Base-by-base conservation (phyloP, 2,888 invertebrate species). In the Ashinkailepas kermadecensis region DNA sequence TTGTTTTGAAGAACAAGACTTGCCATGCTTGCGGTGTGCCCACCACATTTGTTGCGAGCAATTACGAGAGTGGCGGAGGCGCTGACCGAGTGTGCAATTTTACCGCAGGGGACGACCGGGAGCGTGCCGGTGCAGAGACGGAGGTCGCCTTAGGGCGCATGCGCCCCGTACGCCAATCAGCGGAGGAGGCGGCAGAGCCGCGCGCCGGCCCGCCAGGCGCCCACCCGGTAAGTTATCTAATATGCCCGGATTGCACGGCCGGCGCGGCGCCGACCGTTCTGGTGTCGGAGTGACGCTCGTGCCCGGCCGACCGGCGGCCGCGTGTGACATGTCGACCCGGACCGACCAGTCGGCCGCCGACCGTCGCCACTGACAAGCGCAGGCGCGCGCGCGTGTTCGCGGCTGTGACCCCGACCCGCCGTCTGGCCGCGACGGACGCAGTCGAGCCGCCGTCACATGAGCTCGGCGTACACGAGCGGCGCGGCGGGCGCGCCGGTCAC, bases 151-250 rank as follows among this genome's bases (percentile, higher is more conserved):
- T 21, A 74, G 74, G 74, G 74, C 74, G 74, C 74, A 74, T 74
- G 74, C 74, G 74, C 74, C 74, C 74, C 56, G 21, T 21, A 21
- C 74, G 54, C 74, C 74, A 74, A 74, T 74, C 74, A 74, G 54
- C 7, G 74, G 56, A 54, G 56, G 54, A 74, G 74, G 18, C 54
- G 54, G 74, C 21, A 10, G 15, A 15, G 54, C 74, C 18, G 74
- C 74, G 74, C 74, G 74, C 56, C 74, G 56, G 56, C 21, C 56
- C 39, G 56, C 21, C 21, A 1, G 54, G 21, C 74, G 74, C 74
- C 21, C 23, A 74, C 56, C 54, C 39, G 74, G 74, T 74, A 74
- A 74, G 74, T 74, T 74, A 74, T 74, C 74, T 74, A 74, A 74
- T 74, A 74, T 74, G 74, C 74, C 74, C 21, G 18, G 74, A 74